These are phyloP conservation scores for Acleris sparsana DNA, from an alignment of 2,888 invertebrate species.

Conservation along the genomic window DNA sequence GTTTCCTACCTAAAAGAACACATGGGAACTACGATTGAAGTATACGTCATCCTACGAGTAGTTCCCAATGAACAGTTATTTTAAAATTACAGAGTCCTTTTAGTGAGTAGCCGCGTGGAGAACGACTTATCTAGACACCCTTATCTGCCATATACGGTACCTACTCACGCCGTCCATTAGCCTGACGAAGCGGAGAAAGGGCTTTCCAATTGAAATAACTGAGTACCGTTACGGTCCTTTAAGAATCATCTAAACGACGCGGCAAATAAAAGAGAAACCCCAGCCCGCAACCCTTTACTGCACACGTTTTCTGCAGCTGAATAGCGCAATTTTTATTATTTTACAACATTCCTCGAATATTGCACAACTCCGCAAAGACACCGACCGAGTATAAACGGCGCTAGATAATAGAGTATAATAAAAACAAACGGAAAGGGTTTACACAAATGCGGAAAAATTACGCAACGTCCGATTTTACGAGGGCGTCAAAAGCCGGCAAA, in stretches of 20 bases:
- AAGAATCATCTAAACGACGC: constrained; percentile 42
- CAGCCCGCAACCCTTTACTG: constrained; percentile 70
- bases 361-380: constrained; percentile 77
- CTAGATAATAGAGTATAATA: constrained; percentile 72
- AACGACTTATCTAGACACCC: constrained; percentile 49
- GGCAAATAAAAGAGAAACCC: constrained; percentile 71
- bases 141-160: constrained; percentile 55
- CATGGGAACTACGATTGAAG: neutral
- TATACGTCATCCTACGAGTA: constrained; percentile 3
- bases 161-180: constrained; percentile 59
- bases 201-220: constrained; percentile 43
- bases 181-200: constrained; percentile 57
- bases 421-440: constrained; percentile 83
- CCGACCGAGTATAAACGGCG: constrained; percentile 60
- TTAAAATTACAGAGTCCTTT: constrained; percentile 34
- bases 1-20: too few relatives aligned
- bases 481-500: constrained; percentile 54
- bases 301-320: constrained; percentile 72
- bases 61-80: constrained; percentile 26
- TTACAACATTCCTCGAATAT: constrained; percentile 69
- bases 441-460: constrained; percentile 80
- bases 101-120: constrained; percentile 45
- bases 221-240: constrained; percentile 71
- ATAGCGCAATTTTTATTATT: constrained; percentile 80
- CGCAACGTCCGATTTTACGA: constrained; percentile 76